A percentile compares a stretch with the other conserved stretches of the same genome.
phyloP scores from a whole-genome alignment of 2,888 invertebrate species.

The Alsophila aescularia region DNA sequence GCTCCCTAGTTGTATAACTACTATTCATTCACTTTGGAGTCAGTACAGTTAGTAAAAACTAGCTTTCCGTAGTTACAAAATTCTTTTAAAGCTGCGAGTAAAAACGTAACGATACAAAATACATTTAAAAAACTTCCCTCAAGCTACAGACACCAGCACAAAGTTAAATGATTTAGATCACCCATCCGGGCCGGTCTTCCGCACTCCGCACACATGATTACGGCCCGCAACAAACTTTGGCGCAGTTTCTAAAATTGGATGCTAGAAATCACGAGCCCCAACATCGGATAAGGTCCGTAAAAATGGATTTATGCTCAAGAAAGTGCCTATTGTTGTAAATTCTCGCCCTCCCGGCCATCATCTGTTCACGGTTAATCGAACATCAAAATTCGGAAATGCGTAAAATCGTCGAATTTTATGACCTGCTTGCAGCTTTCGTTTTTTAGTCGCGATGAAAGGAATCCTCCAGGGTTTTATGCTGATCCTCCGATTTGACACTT shows the following conservation, averaged over 20 bases:
- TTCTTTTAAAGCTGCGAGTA: neutral
- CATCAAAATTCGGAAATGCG: constrained; percentile 64
- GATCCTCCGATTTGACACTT: constrained; percentile 39
- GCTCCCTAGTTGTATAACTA: too few species aligned
- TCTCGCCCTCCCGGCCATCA: constrained; percentile 52
- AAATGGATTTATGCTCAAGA: constrained; percentile 48
- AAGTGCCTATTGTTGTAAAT: constrained; percentile 60
- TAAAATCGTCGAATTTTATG: constrained; percentile 61
- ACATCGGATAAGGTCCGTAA: constrained; percentile 41
- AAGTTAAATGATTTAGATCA: constrained; percentile 33
- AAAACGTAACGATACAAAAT: constrained; percentile 9
- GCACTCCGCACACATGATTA: constrained; percentile 37
- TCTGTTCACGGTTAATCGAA: constrained; percentile 57
- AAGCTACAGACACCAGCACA: neutral
- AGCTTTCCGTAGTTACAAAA: too few species aligned
- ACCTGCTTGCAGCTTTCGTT: constrained; percentile 47
- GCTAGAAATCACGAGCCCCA: constrained; percentile 32
- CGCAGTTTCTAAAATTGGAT: constrained; percentile 43
- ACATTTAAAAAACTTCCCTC: constrained; percentile 5
- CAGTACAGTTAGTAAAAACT: too few species aligned
- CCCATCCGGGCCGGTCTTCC: constrained; percentile 22
- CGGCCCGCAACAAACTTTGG: constrained; percentile 35
- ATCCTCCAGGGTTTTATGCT: constrained; percentile 38
- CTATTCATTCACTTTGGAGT: too few species aligned
- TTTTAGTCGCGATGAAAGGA: constrained; percentile 40